phyloP scores from a whole-genome alignment of 2,888 invertebrate species.

The Aleiodes testaceus region DNA sequence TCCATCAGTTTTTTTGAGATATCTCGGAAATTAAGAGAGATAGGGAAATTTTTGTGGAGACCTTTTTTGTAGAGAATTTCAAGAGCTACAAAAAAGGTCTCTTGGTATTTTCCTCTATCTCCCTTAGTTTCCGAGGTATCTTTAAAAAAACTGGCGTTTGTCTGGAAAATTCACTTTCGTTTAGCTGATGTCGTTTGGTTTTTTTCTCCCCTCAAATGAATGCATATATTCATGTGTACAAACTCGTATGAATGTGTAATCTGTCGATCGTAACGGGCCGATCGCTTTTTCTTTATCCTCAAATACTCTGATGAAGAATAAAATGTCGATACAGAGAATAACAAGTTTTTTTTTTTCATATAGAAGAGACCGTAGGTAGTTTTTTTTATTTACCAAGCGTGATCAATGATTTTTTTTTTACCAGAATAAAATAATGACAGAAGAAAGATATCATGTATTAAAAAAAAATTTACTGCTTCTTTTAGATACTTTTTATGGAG shows the following conservation, averaged over 20 bases:
- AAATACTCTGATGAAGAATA: background rate
- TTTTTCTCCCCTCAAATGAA: constrained; percentile 5
- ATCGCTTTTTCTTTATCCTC: background rate
- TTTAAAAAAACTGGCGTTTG: too few species aligned
- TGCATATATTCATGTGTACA: constrained; percentile 1
- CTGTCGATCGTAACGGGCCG: constrained; percentile 19
- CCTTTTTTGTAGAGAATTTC: too few species aligned
- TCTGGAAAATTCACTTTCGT: too few species aligned
- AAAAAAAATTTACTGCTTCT: constrained; percentile 5
- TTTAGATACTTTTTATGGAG: background rate
- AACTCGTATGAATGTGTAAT: constrained; percentile 7
- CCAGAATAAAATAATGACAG: constrained; percentile 1
- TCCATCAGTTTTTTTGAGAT: too few species aligned
- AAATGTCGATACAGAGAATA: constrained; percentile 17
- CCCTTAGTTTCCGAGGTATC: too few species aligned
- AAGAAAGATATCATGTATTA: background rate
- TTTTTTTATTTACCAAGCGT: too few species aligned
- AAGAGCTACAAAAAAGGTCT: too few species aligned
- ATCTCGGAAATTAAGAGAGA: too few species aligned
- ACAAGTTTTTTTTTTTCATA: background rate
- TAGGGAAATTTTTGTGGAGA: too few species aligned
- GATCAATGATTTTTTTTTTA: background rate
- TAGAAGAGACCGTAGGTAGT: background rate
- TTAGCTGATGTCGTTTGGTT: background rate
- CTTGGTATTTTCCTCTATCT: too few species aligned